Percentiles rank a stretch among this genome's conserved stretches.
Conservation (phyloP, 2,888 invertebrate genomes). For the Orthosia gracilis region DNA sequence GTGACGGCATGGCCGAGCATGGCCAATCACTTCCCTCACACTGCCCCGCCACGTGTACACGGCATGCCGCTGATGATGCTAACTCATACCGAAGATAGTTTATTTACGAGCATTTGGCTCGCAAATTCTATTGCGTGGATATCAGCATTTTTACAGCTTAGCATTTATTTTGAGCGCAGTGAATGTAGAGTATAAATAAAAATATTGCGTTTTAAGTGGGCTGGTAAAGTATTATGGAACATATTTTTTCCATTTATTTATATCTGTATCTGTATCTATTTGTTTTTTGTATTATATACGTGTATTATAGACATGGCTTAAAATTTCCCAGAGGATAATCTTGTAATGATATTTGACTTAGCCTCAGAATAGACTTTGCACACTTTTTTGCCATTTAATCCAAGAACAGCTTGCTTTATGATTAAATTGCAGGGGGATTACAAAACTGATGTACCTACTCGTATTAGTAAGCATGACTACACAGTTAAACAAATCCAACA, state of each 20-base stretch:
- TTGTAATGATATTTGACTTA: constrained; percentile 22
- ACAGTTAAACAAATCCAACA: not conserved
- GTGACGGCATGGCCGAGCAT: constrained; percentile 27
- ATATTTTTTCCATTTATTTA: constrained; percentile 23
- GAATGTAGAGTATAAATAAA: constrained; percentile 46
- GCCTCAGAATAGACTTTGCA: not conserved
- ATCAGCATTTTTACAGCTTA: constrained; percentile 46
- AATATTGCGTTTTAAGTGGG: constrained; percentile 25
- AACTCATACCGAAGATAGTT: constrained; percentile 47
- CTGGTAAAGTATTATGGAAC: constrained; percentile 17
- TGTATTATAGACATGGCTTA: constrained; percentile 13
- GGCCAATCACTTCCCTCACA: constrained; percentile 44
- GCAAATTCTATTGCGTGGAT: constrained; percentile 41
- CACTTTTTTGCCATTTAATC: not conserved
- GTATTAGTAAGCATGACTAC: constrained; percentile 31
- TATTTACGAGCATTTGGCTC: constrained; percentile 62
- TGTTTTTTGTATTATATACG: constrained; percentile 7
- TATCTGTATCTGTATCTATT: constrained; percentile 30
- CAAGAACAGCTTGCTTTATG: constrained; percentile 27
- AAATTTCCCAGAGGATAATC: constrained; percentile 28
- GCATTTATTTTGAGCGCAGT: constrained; percentile 55
- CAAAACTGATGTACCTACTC: not conserved
- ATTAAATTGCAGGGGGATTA: constrained; percentile 1
- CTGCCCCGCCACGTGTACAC: constrained; percentile 41
- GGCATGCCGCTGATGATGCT: constrained; percentile 51